Base-by-base conservation (phyloP, 2,797 vertebrate species). In the Hyperoplus lanceolatus region DNA sequence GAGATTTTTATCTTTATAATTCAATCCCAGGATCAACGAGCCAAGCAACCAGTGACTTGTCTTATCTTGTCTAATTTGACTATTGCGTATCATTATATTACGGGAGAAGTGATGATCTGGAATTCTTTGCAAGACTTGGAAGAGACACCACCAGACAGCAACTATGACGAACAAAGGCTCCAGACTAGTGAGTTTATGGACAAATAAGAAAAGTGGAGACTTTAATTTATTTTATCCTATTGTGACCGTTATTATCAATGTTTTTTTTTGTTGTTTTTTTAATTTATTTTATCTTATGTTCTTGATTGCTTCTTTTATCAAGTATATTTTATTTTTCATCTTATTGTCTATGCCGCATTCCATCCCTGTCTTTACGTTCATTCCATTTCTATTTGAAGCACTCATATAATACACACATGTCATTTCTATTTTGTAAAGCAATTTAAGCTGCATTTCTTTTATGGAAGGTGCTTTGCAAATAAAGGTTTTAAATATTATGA, bases 41-140 rank as follows among this genome's bases (percentile, higher is more conserved):
- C 63, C 53, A 41, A 78, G 83, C 65, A 73, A 64, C 69, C 36
- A 46, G 50, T 2, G 72, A 72, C 87, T 58, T 84, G 85, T 87
- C 85, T 86, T 45, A 65, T 88, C 87, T 83, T 89, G 88, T 77
- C 62, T 83, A 74, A 85, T 80, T 76, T 43, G 50, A 70, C 48
- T 77, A 39, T 75, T 75, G 69, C 70, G 77, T 68, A 80, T 77
- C 69, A 18, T 56, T 59, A 13, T 79, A 69, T 77, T 72, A 72
- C 14, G 63, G 54, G 59, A 74, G 62, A 63, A 29, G 55, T 55
- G 59, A 77, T 73, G 58, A 0, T 1, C 54, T 50, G 77, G 62
- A 84, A 82, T 83, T 85, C 59, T 54, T 29, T 66, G 43, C 51
- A 74, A 58, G 78, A 49, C 21, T 43, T 18, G 6, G 0, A 13